phyloP scores from a whole-genome alignment of 1,140 invertebrate genomes.

The Metaphire vulgaris region DNA sequence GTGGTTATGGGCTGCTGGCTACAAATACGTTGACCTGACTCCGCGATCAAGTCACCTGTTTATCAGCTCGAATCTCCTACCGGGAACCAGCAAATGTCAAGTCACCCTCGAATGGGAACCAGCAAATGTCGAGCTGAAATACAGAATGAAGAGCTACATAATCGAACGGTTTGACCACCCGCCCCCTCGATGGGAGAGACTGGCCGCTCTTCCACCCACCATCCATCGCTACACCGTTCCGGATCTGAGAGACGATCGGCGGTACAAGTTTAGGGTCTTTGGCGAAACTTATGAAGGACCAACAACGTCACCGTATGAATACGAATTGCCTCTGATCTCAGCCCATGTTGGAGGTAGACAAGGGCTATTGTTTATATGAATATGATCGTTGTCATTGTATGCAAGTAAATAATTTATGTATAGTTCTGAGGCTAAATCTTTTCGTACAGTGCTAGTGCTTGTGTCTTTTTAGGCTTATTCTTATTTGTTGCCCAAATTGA shows the following conservation, averaged over 20 bases:
- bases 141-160: constrained; percentile 21
- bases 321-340: neutral
- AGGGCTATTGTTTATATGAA: no score
- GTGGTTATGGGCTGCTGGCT: no score
- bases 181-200: constrained; percentile 2
- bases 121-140: constrained; percentile 53
- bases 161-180: constrained; percentile 22
- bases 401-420: no score
- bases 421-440: no score
- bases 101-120: constrained; percentile 91
- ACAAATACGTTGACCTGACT: no score
- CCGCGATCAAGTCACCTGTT: no score
- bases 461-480: no score
- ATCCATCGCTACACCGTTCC: constrained; percentile 55
- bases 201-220: constrained; percentile 12
- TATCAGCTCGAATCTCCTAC: no score
- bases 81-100: no score
- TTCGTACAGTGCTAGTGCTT: no score
- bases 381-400: no score
- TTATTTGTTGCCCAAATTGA: no score
- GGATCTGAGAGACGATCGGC: constrained; percentile 85
- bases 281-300: constrained; percentile 85
- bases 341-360: neutral
- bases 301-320: neutral
- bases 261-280: constrained; percentile 89